Conservation (phyloP, 2,113 vertebrate genomes). For the Channa maculata region DNA sequence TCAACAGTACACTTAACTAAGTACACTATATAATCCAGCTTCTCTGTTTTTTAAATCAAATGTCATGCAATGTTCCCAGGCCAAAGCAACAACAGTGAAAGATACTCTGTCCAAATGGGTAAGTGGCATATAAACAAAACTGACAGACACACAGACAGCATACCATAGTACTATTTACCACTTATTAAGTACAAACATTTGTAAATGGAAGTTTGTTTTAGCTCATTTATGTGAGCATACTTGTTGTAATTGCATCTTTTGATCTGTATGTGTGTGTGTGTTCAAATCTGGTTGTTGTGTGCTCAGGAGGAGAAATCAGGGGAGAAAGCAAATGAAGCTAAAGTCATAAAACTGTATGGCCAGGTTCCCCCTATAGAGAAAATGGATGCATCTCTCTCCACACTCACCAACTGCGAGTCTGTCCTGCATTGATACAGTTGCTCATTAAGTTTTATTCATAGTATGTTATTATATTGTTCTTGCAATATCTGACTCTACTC, state of each 20-base stretch:
- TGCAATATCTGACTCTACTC: neutral
- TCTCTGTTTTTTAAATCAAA: slow-evolving; percentile 3
- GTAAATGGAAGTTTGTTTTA: neutral
- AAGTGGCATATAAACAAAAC: slow-evolving; percentile 63
- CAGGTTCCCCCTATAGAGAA: slow-evolving; percentile 95
- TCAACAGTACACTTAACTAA: too few species aligned
- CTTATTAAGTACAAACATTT: neutral
- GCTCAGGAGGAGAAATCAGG: slow-evolving; percentile 91
- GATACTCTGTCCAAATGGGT: slow-evolving; percentile 95
- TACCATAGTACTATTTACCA: rapidly evolving
- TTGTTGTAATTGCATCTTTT: neutral
- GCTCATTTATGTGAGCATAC: too few species aligned
- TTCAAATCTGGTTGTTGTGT: slow-evolving; percentile 3
- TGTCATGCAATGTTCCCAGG: slow-evolving; percentile 79
- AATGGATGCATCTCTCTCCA: slow-evolving; percentile 93
- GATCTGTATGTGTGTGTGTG: neutral
- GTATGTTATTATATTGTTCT: neutral
- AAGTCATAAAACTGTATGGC: slow-evolving; percentile 92
- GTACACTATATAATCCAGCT: neutral
- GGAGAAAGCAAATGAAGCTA: slow-evolving; percentile 90
- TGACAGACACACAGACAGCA: neutral
- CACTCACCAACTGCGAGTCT: slow-evolving; percentile 93
- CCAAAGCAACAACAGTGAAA: slow-evolving; percentile 94
- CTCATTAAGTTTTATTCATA: neutral
- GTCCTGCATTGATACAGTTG: slow-evolving; percentile 41